Percentiles rank a stretch among this genome's conserved stretches.
These are phyloP conservation scores for Stomorhina lunata DNA, from an alignment of 2,888 invertebrate species.

Conservation along the genomic window DNA sequence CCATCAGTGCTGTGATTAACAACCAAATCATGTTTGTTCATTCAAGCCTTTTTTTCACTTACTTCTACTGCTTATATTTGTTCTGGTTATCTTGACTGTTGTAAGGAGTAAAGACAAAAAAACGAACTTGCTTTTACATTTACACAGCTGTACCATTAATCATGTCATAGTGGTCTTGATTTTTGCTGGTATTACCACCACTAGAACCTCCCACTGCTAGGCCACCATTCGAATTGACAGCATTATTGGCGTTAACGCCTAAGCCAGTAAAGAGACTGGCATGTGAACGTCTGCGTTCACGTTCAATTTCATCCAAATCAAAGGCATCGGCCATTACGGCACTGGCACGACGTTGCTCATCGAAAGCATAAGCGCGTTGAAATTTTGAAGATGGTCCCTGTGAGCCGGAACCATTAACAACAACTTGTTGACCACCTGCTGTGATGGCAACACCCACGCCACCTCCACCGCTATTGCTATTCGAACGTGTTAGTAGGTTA, in stretches of 20 bases:
- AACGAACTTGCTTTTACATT: neutral
- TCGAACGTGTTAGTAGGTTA: slow-evolving; percentile 58
- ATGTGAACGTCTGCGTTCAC: slow-evolving; percentile 78
- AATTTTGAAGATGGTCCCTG: slow-evolving; percentile 72
- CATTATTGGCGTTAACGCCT: slow-evolving; percentile 29
- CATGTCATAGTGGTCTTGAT: slow-evolving; percentile 75
- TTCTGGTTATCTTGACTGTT: neutral
- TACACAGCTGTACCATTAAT: slow-evolving; percentile 79
- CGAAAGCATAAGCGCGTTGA: slow-evolving; percentile 75
- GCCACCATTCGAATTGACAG: slow-evolving; percentile 45
- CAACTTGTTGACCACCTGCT: slow-evolving; percentile 52
- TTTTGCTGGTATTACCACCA: slow-evolving; percentile 32
- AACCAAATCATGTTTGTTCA: slow-evolving; percentile 57
- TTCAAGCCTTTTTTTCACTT: slow-evolving; percentile 2
- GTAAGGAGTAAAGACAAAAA: slow-evolving; percentile 2
- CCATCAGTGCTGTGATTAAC: slow-evolving; percentile 37
- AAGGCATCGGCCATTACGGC: slow-evolving; percentile 73
- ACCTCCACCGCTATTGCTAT: slow-evolving; percentile 56
- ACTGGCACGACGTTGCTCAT: slow-evolving; percentile 74
- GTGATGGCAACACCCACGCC: slow-evolving; percentile 31
- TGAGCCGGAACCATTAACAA: slow-evolving; percentile 49
- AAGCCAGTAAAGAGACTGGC: slow-evolving; percentile 76
- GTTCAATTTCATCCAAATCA: slow-evolving; percentile 79
- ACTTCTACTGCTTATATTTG: neutral
- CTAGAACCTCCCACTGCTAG: neutral